Evolutionary conservation across 64 coral and sea anemone genomes (phyloP), one percentile per base, ranked within the genome.

Genomic region (Trachythela sp.): DNA sequence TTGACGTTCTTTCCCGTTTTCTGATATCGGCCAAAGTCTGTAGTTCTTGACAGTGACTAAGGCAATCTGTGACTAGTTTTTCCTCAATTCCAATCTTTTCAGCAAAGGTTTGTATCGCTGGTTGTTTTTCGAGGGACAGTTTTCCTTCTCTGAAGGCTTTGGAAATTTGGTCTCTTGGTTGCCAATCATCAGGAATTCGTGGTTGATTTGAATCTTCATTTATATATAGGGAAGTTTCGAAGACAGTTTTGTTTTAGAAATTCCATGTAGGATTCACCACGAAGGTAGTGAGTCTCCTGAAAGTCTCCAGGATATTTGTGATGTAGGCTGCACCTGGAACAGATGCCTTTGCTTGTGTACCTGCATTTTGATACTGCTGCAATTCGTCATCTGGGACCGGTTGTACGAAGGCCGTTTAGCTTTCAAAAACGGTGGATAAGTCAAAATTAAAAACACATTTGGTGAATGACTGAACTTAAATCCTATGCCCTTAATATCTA

Each of bases 141-240:
- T 84, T 85, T 92, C 18, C n/a, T 92, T 87, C 22, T 89, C 76
- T 48, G 89, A 51, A 38, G 54, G 68, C 56, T 92, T 92, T 9
- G 83, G 45, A 92, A 71, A 92, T 89, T 86, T 92, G 42, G 42
- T 6, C 42, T 92, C 87, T 70, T 36, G 86, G 91, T 48, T 83
- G 83, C 70, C 71, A 92, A 48, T 92, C 91, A 84, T 92, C 87
- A 48, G 87, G 91, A 54, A 77, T 89, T 48, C 56, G 85, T 85
- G 50, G 91, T 88, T 83, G 91, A 56, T 87, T 49, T 45, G 42
- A 45, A 45, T 45, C 42, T 45, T 45, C 42, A 11, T 45, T 4
- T 6, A 11, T 45, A 45, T 6, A 45, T n/a, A n/a, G n/a, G 11
- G 56, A n/a, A 18, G 91, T 92, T 68, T 92, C 84, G 60, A 84